Conservation (phyloP, 1,140 invertebrate species). For the Hyles euphorbiae region DNA sequence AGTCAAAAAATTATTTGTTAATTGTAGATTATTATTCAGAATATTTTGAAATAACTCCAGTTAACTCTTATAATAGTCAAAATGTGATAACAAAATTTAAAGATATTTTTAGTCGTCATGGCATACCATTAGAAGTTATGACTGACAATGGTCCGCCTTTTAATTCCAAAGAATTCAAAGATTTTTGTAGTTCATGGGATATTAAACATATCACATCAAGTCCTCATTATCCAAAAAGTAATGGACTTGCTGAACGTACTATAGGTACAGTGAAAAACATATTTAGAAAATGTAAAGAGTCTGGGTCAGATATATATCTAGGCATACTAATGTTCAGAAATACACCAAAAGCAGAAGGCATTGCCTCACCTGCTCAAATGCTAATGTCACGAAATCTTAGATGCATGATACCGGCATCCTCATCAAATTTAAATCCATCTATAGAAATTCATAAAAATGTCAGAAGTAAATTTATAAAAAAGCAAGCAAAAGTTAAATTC, state of each 20-base stretch:
- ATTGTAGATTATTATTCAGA: conserved; percentile 28
- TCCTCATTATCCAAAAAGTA: conserved; percentile 21
- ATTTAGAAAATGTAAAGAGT: conserved; percentile 20
- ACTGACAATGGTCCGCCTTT: conserved; percentile 25
- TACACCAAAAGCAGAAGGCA: conserved; percentile 23
- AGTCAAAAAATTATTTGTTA: conserved; percentile 25
- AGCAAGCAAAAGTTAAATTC: no score
- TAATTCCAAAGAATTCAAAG: conserved; percentile 18
- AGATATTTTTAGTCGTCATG: conserved; percentile 26
- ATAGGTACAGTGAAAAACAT: conserved; percentile 21
- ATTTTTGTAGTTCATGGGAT: conserved; percentile 21
- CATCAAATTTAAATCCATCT: no score
- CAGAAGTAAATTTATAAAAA: no score
- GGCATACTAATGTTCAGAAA: conserved; percentile 19
- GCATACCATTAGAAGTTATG: conserved; percentile 21
- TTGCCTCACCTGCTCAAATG: conserved; percentile 20
- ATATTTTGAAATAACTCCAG: conserved; percentile 23
- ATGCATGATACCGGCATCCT: no score
- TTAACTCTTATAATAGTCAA: conserved; percentile 10
- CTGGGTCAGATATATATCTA: conserved; percentile 23
- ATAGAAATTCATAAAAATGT: no score
- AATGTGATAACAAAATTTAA: conserved; percentile 20
- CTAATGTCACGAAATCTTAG: conserved; percentile 22
- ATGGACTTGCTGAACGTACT: conserved; percentile 21
- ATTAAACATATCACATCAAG: conserved; percentile 24